Base-by-base conservation (phyloP, 2,797 vertebrate genomes). In the Catostomus latipinnis region DNA sequence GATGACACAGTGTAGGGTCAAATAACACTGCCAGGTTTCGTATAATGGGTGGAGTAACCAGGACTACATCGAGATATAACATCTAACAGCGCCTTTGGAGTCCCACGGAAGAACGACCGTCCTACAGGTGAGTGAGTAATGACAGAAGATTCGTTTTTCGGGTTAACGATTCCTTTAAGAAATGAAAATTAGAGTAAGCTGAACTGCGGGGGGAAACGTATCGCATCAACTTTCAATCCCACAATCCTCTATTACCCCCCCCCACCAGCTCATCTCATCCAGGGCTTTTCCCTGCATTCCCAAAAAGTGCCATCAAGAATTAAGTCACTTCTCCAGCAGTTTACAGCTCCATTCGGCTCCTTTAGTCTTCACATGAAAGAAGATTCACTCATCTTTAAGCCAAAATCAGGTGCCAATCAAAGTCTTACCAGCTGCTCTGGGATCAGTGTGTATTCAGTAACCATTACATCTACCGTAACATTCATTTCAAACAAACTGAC, bases 281-380 rank as follows among this genome's bases (percentile, higher is more conserved):
- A 46, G 71, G 52, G 81, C 81, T 86, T 82, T 66, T 75, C 80
- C 74, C 54, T 34, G 34, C 34, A 4, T 34, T 78, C 80, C 82
- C 16, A 82, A 75, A 85, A 34, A 34, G 34, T 34, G 81, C 6
- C 76, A 69, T 62, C 58, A 72, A 56, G 83, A 74, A 86, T 88
- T 84, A 88, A 88, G 76, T 82, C 79, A 45, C 76, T 76, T 80
- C 85, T 68, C 72, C 74, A 81, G 49, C 14, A 58, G 52, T 63
- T 62, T 58, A 80, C 48, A 84, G 82, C 82, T 81, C 68, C 66
- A 16, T 61, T 67, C 34, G 4, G 34, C 10, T 81, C 61, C 45
- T 63, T 52, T 4, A 75, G 85, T 75, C 76, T 87, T 46, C 62
- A 79, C 2, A 34, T 1, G 2, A 61, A 18, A 78, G 57, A 70